Evolutionary conservation across 2,888 invertebrate genomes (phyloP), one percentile per base, ranked within the genome.

Genomic region (Byasa hedistus): DNA sequence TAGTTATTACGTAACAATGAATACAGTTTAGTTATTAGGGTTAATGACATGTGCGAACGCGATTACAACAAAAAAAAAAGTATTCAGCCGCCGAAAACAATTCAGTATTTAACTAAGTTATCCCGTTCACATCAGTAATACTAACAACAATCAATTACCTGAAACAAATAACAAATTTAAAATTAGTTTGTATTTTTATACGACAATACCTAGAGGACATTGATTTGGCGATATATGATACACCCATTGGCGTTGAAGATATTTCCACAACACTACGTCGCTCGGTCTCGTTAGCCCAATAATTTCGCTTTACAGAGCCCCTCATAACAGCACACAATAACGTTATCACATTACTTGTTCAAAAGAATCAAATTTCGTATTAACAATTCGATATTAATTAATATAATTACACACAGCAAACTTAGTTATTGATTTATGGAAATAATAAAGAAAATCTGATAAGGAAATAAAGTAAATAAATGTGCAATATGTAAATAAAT

Each of bases 41-140:
- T n/a, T n/a, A 86, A 86, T 85, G 82, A 84, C 77, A 80, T 83
- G 81, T 78, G 76, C 73, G 72, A 73, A 75, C 75, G 75, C 70
- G 59, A 70, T 70, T 68, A 69, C 36, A 39, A 27, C 32, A 62
- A 60, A 44, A 51, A 64, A n/a, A 52, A 64, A 55, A 27, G 36
- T 51, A 54, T 56, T 58, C 17, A 27, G 36, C 48, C 21, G 12
- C 48, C 51, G 24, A 59, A 61, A 52, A 60, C n/a, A 39, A 64
- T 61, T 48, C 24, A 52, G 59, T 59, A 48, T n/a, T n/a, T 19
- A 48, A 48, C 3, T 19, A 17, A 44, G 17, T 17, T 44, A 19
- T 10, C 4, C 19, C 44, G 4, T 44, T 44, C 4, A 10, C 3
- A n/a, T 7, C n/a, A 48, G 7, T 48, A 48, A 48, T 5, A 48